A percentile compares a stretch with the other conserved stretches of the same genome.
Evolutionary conservation across 2,888 invertebrate species (phyloP).

Genomic region (Neoascia interrupta): DNA sequence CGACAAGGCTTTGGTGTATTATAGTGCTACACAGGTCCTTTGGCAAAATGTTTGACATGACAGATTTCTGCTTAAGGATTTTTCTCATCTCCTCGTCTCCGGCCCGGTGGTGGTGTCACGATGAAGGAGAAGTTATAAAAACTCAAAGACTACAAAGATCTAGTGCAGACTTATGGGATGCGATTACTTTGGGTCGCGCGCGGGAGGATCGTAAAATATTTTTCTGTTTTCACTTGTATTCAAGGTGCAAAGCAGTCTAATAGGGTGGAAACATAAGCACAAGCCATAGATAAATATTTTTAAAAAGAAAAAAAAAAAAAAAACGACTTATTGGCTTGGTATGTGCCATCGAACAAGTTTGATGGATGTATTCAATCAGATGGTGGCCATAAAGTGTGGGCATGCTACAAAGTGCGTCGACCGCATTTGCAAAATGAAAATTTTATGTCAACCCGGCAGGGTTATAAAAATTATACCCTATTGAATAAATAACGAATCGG

Average conservation of each 20-base stretch:
- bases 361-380: constrained; percentile 8
- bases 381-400: not conserved
- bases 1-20: not conserved
- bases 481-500: too few species aligned
- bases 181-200: constrained; percentile 3
- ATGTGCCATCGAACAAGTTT: not conserved
- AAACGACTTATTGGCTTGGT: not conserved
- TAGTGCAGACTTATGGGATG: constrained; percentile 27
- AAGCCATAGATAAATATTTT: constrained; percentile 7
- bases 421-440: constrained; percentile 2
- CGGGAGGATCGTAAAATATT: constrained; percentile 38
- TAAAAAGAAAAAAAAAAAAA: too few species aligned
- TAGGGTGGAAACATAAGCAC: constrained; percentile 19
- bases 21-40: not conserved
- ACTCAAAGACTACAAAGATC: not conserved
- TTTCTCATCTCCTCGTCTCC: constrained; percentile 24
- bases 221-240: constrained; percentile 24
- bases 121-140: not conserved
- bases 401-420: not conserved
- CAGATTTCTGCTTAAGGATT: constrained; percentile 26
- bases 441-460: not conserved
- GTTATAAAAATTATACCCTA: too few species aligned
- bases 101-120: constrained; percentile 29
- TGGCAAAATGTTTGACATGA: constrained; percentile 32
- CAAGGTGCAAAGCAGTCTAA: constrained; percentile 11